Evolutionary conservation across 2,113 vertebrate species (phyloP).

Genomic region (Chauna torquata): DNA sequence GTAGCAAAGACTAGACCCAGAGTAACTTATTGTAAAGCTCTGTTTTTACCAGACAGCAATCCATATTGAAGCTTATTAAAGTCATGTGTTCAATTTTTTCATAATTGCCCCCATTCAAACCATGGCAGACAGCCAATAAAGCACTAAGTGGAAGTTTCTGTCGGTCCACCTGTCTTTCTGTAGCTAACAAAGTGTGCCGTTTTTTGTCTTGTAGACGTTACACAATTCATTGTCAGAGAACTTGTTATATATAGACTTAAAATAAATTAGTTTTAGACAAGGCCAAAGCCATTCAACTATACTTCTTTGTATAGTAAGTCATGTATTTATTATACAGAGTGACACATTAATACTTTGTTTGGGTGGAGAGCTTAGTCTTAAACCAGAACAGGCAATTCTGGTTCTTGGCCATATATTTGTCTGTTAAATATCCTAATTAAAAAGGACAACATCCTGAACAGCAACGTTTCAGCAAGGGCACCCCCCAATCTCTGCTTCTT

Average conservation of each 20-base stretch:
- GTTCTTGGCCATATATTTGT: neutral
- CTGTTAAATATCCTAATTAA: constrained; percentile 35
- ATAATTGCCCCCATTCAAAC: constrained; percentile 70
- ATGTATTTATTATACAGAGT: constrained; percentile 61
- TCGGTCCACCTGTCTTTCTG: constrained; percentile 69
- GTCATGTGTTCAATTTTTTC: constrained; percentile 72
- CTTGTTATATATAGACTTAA: constrained; percentile 72
- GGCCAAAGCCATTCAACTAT: constrained; percentile 46
- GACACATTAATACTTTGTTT: constrained; percentile 66
- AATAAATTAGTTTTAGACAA: constrained; percentile 65
- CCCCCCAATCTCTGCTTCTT: neutral
- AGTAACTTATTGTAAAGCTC: constrained; percentile 37
- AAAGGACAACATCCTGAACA: neutral
- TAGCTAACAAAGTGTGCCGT: constrained; percentile 58
- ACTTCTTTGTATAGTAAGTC: constrained; percentile 34
- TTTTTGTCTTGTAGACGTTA: constrained; percentile 70
- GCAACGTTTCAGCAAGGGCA: neutral
- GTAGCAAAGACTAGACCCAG: constrained; percentile 18
- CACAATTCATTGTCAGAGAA: constrained; percentile 68
- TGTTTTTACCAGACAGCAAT: constrained; percentile 59
- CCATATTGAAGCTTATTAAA: constrained; percentile 71
- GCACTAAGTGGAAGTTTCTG: constrained; percentile 74
- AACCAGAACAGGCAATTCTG: constrained; percentile 34
- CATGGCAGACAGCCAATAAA: constrained; percentile 68
- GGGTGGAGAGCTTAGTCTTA: constrained; percentile 44